A percentile compares a stretch with the other conserved stretches of the same genome.
These are phyloP conservation scores for Scaptodrosophila lebanonensis DNA, from an alignment of 1,140 invertebrate genomes.

Conservation along the genomic window DNA sequence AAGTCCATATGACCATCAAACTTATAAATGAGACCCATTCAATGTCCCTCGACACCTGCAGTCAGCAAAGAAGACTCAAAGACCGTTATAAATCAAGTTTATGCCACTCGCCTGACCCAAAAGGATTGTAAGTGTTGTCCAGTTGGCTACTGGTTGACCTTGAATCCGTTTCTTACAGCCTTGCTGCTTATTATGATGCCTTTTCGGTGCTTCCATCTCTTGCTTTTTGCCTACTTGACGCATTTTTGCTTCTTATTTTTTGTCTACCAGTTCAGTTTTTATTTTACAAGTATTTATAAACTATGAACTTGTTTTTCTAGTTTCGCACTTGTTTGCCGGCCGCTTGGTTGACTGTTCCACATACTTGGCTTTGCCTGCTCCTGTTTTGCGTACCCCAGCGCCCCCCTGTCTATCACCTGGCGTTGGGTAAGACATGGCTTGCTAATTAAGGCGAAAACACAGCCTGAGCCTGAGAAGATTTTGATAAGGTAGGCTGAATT, in stretches of 20 bases:
- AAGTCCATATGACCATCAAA: too few relatives aligned
- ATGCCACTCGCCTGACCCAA: conserved; percentile 39
- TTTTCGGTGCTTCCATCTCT: conserved; percentile 1
- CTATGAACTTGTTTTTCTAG: conserved; percentile 71
- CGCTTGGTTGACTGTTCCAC: conserved; percentile 45
- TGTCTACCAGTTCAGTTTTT: conserved; percentile 10
- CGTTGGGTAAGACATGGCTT: not conserved
- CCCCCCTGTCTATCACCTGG: conserved; percentile 33
- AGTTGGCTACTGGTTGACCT: not conserved
- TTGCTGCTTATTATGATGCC: conserved; percentile 22
- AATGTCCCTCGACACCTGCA: too few relatives aligned
- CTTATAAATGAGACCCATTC: too few relatives aligned
- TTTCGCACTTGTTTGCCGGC: conserved; percentile 64
- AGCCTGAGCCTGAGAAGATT: too few relatives aligned
- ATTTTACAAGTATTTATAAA: conserved; percentile 60
- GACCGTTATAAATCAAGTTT: conserved; percentile 24
- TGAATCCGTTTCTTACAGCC: conserved; percentile 10
- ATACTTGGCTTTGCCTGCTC: conserved; percentile 40
- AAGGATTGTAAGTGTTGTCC: conserved; percentile 21
- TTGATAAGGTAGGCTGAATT: too few relatives aligned
- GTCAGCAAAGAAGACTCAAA: too few relatives aligned
- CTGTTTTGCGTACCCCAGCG: conserved; percentile 1
- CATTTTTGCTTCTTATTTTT: too few relatives aligned
- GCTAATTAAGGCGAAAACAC: too few relatives aligned
- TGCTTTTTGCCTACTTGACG: too few relatives aligned